These are phyloP conservation scores for Cydia strobilella DNA, from an alignment of 1,140 invertebrate genomes.

Conservation along the genomic window DNA sequence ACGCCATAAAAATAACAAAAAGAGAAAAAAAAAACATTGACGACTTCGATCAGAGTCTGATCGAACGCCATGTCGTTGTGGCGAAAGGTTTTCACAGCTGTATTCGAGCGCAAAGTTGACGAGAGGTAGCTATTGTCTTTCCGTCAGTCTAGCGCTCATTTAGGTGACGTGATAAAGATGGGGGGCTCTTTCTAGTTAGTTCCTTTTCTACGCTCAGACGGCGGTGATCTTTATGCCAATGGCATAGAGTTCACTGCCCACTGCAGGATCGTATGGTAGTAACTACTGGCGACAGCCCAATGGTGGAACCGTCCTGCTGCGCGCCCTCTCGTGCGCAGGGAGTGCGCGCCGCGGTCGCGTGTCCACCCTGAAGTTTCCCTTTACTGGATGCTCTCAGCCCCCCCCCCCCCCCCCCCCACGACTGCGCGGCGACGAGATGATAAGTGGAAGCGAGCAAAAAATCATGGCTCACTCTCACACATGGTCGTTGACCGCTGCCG, in stretches of 20 bases:
- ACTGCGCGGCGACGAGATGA: too few relatives aligned
- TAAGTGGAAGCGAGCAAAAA: too few relatives aligned
- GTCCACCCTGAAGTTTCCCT: background rate
- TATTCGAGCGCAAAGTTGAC: background rate
- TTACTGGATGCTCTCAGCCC: background rate
- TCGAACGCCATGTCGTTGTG: conserved; percentile 48
- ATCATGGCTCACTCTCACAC: too few relatives aligned
- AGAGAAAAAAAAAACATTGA: conserved; percentile 48
- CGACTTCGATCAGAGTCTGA: conserved; percentile 53
- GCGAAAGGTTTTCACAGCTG: background rate
- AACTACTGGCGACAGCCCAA: background rate
- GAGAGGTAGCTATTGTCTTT: background rate
- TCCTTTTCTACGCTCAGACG: background rate
- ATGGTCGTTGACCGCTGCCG: too few relatives aligned
- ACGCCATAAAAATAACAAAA: conserved; percentile 49
- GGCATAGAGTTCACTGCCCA: background rate
- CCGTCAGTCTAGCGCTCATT: background rate
- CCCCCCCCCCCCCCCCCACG: too few relatives aligned
- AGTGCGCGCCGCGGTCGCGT: background rate
- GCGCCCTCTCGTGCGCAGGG: conserved; percentile 16
- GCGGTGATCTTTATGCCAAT: background rate
- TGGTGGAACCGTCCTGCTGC: background rate
- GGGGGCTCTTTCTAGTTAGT: background rate
- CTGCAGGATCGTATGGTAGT: background rate
- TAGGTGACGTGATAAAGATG: background rate